Percentiles rank a stretch among this genome's conserved stretches.
phyloP scores from a whole-genome alignment of 2,888 invertebrate species.

The Ligdia adustata region DNA sequence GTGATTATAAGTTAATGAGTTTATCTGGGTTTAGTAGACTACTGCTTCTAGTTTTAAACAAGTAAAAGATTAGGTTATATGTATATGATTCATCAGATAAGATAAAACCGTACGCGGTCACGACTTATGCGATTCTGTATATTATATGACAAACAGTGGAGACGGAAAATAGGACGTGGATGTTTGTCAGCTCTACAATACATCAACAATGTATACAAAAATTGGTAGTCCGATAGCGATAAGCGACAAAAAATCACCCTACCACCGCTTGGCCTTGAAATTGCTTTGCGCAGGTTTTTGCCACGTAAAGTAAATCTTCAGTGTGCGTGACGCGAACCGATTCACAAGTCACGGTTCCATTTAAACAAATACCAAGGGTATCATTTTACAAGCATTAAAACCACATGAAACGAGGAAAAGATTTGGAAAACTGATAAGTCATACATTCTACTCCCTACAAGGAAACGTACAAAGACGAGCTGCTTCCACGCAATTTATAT shows the following conservation, averaged over 20 bases:
- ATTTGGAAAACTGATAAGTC: slow-evolving; percentile 14
- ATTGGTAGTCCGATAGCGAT: slow-evolving; percentile 43
- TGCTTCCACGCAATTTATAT: slow-evolving; percentile 20
- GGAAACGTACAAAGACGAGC: slow-evolving; percentile 16
- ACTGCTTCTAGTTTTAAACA: slow-evolving; percentile 36
- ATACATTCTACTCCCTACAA: slow-evolving; percentile 20
- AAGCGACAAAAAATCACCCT: slow-evolving; percentile 43
- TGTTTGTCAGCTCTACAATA: slow-evolving; percentile 27
- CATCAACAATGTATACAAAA: slow-evolving; percentile 43
- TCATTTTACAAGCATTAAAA: slow-evolving; percentile 27
- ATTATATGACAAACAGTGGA: slow-evolving; percentile 19
- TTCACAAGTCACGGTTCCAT: slow-evolving; percentile 24
- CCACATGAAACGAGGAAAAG: slow-evolving; percentile 22
- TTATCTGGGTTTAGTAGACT: neutral
- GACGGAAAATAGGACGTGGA: slow-evolving; percentile 14
- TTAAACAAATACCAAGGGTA: slow-evolving; percentile 24
- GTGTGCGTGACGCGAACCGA: slow-evolving; percentile 41
- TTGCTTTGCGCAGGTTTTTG: slow-evolving; percentile 48
- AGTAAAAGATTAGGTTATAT: slow-evolving; percentile 13
- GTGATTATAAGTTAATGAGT: neutral
- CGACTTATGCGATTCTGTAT: slow-evolving; percentile 18
- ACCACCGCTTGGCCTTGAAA: slow-evolving; percentile 44
- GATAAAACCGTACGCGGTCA: slow-evolving; percentile 32
- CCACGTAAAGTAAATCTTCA: slow-evolving; percentile 39
- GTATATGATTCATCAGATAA: slow-evolving; percentile 38